These are phyloP conservation scores for Diplogasteroides magnus DNA, from an alignment of 1,140 invertebrate genomes.

Conservation along the genomic window DNA sequence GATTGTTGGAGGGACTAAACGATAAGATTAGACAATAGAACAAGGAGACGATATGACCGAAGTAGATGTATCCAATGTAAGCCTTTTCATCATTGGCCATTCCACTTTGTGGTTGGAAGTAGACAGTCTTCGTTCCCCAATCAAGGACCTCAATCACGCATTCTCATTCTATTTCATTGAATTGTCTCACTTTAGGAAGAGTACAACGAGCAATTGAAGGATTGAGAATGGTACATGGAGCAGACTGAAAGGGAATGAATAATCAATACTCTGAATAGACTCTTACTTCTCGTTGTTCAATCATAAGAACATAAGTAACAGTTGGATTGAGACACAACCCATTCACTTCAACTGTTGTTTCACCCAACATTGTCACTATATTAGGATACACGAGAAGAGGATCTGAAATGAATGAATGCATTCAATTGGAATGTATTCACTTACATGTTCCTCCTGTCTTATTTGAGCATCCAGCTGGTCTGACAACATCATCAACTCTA, in stretches of 20 bases:
- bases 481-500: conserved; percentile 49
- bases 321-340: conserved; percentile 47
- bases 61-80: conserved; percentile 53
- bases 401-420: conserved; percentile 27
- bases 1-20: conserved; percentile 46
- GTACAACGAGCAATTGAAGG: conserved; percentile 47
- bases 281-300: conserved; percentile 47
- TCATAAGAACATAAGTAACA: conserved; percentile 51
- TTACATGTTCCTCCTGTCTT: conserved; percentile 54
- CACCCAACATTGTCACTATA: conserved; percentile 54
- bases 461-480: conserved; percentile 53
- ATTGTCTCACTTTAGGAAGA: conserved; percentile 38
- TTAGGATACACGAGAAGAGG: conserved; percentile 53
- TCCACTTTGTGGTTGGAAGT: conserved; percentile 51
- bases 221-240: conserved; percentile 46
- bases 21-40: not conserved
- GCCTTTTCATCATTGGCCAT: conserved; percentile 54
- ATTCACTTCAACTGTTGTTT: conserved; percentile 52
- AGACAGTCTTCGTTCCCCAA: conserved; percentile 54
- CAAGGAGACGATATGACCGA: conserved; percentile 18
- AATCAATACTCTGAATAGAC: not conserved
- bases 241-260: conserved; percentile 37
- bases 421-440: conserved; percentile 13
- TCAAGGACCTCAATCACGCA: conserved; percentile 33
- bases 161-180: not conserved